A percentile compares a stretch with the other conserved stretches of the same genome.
Conservation (phyloP, 2,888 invertebrate species). For the Habroteleia sp. region DNA sequence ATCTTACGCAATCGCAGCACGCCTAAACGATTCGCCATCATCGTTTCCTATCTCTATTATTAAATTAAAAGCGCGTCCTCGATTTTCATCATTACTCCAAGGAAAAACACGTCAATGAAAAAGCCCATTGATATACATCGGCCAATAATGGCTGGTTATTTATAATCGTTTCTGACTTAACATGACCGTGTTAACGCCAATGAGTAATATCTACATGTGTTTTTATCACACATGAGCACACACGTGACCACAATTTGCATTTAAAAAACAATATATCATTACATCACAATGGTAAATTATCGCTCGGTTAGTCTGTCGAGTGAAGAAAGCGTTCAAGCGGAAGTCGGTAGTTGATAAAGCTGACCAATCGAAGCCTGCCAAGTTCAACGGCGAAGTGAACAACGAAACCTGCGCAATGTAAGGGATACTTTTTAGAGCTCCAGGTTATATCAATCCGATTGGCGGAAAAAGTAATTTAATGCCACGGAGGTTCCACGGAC, state of each 20-base stretch:
- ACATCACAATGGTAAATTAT: conserved; percentile 27
- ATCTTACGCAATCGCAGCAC: too few relatives aligned
- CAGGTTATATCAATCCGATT: conserved; percentile 33
- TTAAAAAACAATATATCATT: conserved; percentile 23
- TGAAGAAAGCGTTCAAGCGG: conserved; percentile 44
- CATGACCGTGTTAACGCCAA: conserved; percentile 12
- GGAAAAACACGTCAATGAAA: too few relatives aligned
- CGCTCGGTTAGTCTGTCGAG: conserved; percentile 21
- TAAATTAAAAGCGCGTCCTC: neutral
- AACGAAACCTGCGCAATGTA: conserved; percentile 62
- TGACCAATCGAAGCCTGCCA: conserved; percentile 68
- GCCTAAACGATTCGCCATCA: too few relatives aligned
- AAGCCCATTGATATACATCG: neutral
- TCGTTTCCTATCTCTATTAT: too few relatives aligned
- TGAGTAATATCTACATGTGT: conserved; percentile 24
- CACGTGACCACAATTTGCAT: conserved; percentile 9
- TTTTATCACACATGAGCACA: conserved; percentile 19
- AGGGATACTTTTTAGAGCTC: conserved; percentile 33
- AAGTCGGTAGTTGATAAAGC: conserved; percentile 67
- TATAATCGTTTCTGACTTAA: conserved; percentile 24
- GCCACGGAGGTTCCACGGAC: conserved; percentile 23
- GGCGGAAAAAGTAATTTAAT: conserved; percentile 44
- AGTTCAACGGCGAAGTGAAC: conserved; percentile 65
- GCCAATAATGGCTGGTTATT: conserved; percentile 1
- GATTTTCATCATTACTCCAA: too few relatives aligned